These are phyloP conservation scores for Eilema depressum DNA, from an alignment of 2,888 invertebrate species.

Conservation along the genomic window DNA sequence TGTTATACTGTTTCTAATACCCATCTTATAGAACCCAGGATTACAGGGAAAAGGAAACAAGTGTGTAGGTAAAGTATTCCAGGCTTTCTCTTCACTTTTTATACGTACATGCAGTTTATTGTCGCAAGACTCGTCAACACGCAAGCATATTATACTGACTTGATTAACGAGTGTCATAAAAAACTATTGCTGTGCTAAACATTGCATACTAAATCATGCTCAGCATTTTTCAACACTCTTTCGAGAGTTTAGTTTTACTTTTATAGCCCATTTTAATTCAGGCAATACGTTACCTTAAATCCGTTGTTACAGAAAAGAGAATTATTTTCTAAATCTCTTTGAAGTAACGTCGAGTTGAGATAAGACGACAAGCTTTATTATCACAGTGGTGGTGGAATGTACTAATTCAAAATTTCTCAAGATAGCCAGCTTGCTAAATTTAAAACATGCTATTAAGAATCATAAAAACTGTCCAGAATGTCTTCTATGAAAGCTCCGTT, in stretches of 20 bases:
- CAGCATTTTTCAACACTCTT: not conserved
- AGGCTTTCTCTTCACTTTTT: not conserved
- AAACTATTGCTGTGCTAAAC: not conserved
- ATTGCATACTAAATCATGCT: conserved; percentile 12
- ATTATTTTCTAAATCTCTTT: conserved; percentile 22
- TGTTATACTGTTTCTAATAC: not conserved
- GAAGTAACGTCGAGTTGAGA: conserved; percentile 30
- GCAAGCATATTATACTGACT: conserved; percentile 1
- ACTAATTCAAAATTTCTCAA: conserved; percentile 38
- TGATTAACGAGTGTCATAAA: conserved; percentile 5
- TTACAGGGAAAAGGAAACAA: not conserved
- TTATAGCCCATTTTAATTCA: not conserved
- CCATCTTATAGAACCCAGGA: too few relatives aligned
- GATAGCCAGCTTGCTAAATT: conserved; percentile 46
- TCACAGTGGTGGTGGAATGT: conserved; percentile 29
- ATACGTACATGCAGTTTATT: not conserved
- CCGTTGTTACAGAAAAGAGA: not conserved
- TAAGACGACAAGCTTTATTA: conserved; percentile 36
- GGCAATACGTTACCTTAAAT: not conserved
- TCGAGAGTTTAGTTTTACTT: not conserved
- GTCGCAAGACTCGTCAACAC: conserved; percentile 4
- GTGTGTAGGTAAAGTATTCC: not conserved
- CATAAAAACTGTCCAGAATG: conserved; percentile 64
- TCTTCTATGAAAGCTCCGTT: conserved; percentile 69
- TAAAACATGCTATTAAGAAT: conserved; percentile 57